Percentiles rank a stretch among this genome's conserved stretches.
phyloP scores from a whole-genome alignment of 2,113 vertebrate genomes.

The Aptenodytes forsteri region DNA sequence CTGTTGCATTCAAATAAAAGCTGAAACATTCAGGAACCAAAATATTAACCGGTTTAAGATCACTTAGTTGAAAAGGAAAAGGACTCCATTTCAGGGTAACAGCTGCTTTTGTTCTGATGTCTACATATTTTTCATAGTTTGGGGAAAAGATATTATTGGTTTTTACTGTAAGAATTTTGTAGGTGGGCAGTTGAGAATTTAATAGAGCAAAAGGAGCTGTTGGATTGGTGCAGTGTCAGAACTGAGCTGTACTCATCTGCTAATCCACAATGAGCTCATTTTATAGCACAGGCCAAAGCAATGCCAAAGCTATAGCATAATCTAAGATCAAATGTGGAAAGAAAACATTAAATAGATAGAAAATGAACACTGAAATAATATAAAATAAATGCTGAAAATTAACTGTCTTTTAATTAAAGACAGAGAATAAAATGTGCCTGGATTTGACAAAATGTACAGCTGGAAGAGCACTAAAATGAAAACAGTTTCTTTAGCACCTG shows the following conservation, averaged over 20 bases:
- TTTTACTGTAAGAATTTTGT: neutral
- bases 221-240: neutral
- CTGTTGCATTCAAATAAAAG: neutral
- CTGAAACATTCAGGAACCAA: neutral
- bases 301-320: neutral
- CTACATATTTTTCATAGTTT: neutral
- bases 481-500: neutral
- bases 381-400: neutral
- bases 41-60: neutral
- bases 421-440: neutral
- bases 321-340: neutral
- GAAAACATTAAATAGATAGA: neutral
- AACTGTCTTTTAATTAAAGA: neutral
- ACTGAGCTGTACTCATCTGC: neutral
- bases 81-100: neutral
- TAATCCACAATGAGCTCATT: neutral
- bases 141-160: neutral
- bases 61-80: neutral
- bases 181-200: neutral
- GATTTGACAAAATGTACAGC: neutral
- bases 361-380: neutral
- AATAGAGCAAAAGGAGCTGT: neutral
- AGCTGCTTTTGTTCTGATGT: neutral
- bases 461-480: neutral
- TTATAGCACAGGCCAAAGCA: neutral